Percentiles rank a stretch among this genome's conserved stretches.
Conservation (phyloP, 2,797 vertebrate species). For the Falco novaeseelandiae region DNA sequence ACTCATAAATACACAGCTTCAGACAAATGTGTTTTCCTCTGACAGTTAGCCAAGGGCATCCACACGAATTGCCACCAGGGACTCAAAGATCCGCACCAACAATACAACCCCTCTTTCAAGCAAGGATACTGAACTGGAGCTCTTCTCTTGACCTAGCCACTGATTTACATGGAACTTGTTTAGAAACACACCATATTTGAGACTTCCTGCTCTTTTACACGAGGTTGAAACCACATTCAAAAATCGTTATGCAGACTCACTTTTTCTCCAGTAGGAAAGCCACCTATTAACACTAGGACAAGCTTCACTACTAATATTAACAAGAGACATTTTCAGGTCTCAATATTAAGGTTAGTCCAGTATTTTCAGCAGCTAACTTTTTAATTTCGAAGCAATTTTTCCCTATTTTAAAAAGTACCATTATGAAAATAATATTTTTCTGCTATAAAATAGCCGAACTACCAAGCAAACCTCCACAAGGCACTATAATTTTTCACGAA, state of each 20-base stretch:
- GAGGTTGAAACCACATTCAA: background rate
- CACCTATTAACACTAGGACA: background rate
- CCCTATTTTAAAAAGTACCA: background rate
- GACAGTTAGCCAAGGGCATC: background rate
- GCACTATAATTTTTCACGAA: rapidly evolving
- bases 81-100: background rate
- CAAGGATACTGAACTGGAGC: background rate
- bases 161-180: background rate
- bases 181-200: background rate
- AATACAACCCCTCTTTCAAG: background rate
- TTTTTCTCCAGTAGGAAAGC: background rate
- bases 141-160: background rate
- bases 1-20: background rate
- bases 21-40: background rate
- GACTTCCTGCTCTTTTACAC: background rate
- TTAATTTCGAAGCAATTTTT: background rate
- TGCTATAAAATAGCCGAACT: background rate
- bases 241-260: background rate
- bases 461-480: background rate
- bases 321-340: background rate
- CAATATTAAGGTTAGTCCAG: background rate
- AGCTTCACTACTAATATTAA: background rate
- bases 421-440: background rate
- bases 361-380: background rate
- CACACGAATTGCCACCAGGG: background rate